phyloP scores from a whole-genome alignment of 1,140 invertebrate genomes.

The Anastatus disparis region DNA sequence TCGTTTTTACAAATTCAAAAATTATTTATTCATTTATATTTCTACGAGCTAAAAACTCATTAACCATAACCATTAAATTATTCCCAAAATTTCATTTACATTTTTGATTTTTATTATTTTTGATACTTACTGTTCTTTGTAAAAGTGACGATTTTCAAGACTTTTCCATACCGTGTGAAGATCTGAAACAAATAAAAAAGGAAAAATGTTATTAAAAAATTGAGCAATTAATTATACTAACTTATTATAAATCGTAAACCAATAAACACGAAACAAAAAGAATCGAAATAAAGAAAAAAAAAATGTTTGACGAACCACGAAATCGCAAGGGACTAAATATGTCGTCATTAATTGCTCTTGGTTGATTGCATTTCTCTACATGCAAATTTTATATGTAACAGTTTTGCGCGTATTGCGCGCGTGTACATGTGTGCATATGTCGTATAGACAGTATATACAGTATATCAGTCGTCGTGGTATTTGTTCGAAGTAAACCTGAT shows the following conservation, averaged over 20 bases:
- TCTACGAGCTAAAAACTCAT: too few species aligned
- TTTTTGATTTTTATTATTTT: too few species aligned
- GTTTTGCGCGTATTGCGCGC: too few species aligned
- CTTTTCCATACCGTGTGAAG: conserved; percentile 97
- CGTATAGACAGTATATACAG: not conserved
- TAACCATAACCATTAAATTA: not conserved
- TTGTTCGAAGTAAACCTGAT: conserved; percentile 38
- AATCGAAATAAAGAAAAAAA: too few species aligned
- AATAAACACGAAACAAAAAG: not conserved
- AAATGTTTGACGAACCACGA: too few species aligned
- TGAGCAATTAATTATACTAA: not conserved
- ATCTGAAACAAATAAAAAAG: conserved; percentile 79
- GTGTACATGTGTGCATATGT: not conserved
- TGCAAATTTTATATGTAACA: conserved; percentile 3
- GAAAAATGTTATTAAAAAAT: not conserved
- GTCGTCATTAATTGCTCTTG: not conserved
- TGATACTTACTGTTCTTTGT: conserved; percentile 96
- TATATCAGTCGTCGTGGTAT: not conserved
- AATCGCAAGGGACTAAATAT: too few species aligned
- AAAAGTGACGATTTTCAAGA: conserved; percentile 99
- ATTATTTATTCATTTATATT: too few species aligned
- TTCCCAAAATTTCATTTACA: too few species aligned
- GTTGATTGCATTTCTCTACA: conserved; percentile 4
- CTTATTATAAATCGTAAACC: not conserved
- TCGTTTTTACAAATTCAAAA: too few species aligned